A percentile compares a stretch with the other conserved stretches of the same genome.
Evolutionary conservation across 2,113 vertebrate genomes (phyloP).

Genomic region (Sander vitreus): DNA sequence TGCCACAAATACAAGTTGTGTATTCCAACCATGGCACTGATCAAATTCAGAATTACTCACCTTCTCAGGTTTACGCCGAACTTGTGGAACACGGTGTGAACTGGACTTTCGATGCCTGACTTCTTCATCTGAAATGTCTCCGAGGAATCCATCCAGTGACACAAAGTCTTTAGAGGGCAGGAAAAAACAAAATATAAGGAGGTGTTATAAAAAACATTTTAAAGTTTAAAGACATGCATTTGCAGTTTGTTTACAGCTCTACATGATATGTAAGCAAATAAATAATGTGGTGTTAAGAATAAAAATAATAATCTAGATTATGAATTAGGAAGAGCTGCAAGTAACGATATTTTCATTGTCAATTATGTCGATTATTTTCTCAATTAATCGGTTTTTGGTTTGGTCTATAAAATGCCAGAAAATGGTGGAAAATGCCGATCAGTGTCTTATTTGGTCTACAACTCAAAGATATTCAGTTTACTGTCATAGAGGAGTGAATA

Average conservation of each 20-base stretch:
- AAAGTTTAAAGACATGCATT: background rate
- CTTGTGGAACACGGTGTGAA: slow-evolving; percentile 75
- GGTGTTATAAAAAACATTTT: background rate
- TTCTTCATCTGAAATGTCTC: slow-evolving; percentile 83
- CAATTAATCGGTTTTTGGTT: no score
- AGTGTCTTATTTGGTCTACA: no score
- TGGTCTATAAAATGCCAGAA: no score
- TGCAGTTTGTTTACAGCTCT: background rate
- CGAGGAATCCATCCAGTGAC: slow-evolving; percentile 83
- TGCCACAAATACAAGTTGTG: background rate
- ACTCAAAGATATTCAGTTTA: no score
- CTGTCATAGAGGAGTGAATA: no score
- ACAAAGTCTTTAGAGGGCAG: slow-evolving; percentile 69
- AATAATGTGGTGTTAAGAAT: background rate
- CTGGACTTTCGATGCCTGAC: slow-evolving; percentile 80
- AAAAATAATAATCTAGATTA: background rate
- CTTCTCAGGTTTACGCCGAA: slow-evolving; percentile 84
- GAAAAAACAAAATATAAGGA: background rate
- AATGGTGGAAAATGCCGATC: no score
- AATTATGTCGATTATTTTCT: no score
- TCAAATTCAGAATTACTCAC: slow-evolving; percentile 54
- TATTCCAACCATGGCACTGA: background rate
- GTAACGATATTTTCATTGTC: no score
- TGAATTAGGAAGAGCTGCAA: background rate
- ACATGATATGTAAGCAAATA: background rate